Evolutionary conservation across 1,140 invertebrate species (phyloP).

Genomic region (Aphidius ervi): DNA sequence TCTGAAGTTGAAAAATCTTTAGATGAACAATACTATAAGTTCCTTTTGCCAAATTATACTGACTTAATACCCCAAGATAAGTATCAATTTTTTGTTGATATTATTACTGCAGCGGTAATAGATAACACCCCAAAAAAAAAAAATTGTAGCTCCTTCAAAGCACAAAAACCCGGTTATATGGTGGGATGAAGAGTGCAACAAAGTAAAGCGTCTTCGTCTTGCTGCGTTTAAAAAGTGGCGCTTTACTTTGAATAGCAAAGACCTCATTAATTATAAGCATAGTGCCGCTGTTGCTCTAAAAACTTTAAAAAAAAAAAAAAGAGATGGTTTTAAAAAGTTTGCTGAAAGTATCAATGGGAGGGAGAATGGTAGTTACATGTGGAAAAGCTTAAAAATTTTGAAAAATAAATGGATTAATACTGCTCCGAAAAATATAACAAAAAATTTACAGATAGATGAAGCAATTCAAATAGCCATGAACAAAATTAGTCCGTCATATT

Average conservation of each 20-base stretch:
- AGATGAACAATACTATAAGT: background rate
- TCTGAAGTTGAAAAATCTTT: background rate
- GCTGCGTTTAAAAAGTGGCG: conserved; percentile 10
- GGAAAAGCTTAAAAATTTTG: conserved; percentile 24
- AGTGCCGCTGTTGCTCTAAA: conserved; percentile 7
- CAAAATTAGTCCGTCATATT: conserved; percentile 9
- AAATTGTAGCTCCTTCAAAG: background rate
- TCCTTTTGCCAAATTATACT: background rate
- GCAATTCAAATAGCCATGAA: conserved; percentile 4
- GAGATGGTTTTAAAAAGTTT: conserved; percentile 12
- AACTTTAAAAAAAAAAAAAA: conserved; percentile 16
- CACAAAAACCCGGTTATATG: conserved; percentile 15
- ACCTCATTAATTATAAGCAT: conserved; percentile 9
- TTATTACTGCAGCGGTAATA: background rate
- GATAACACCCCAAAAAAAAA: conserved; percentile 11
- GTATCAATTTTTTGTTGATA: conserved; percentile 13
- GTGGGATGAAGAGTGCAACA: conserved; percentile 16
- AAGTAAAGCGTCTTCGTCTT: conserved; percentile 8
- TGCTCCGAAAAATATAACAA: background rate
- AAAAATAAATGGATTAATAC: conserved; percentile 20
- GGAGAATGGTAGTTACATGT: conserved; percentile 12
- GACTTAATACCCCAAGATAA: background rate
- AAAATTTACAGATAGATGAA: background rate
- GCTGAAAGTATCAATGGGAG: conserved; percentile 4
- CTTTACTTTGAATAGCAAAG: background rate